Evolutionary conservation across 2,113 vertebrate genomes (phyloP).

Genomic region (Hipposideros armiger): DNA sequence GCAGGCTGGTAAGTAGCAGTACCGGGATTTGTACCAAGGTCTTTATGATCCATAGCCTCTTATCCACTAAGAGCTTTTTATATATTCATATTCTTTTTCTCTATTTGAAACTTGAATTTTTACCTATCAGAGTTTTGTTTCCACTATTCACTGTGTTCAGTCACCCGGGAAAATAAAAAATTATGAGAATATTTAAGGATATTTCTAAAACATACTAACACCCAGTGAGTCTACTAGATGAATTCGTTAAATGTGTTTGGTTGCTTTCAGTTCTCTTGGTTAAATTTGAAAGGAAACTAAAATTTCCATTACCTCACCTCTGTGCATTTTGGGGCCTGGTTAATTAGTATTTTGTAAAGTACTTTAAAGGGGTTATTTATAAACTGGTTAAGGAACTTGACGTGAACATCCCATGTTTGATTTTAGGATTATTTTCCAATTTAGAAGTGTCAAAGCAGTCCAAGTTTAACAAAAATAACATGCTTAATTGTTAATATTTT

Average conservation of each 20-base stretch:
- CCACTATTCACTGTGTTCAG: conserved; percentile 18
- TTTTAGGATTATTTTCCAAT: conserved; percentile 67
- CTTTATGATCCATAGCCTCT: neutral
- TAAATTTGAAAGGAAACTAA: conserved; percentile 59
- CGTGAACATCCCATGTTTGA: conserved; percentile 55
- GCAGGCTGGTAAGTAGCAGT: neutral
- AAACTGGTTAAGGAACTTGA: conserved; percentile 31
- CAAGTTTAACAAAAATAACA: conserved; percentile 59
- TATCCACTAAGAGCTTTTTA: neutral
- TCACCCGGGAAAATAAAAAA: neutral
- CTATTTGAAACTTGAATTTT: conserved; percentile 57
- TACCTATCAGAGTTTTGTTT: neutral
- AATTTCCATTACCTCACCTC: conserved; percentile 69
- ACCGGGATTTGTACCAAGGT: neutral
- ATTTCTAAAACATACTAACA: conserved; percentile 31
- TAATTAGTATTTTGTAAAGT: conserved; percentile 71
- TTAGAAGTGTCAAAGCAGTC: conserved; percentile 6
- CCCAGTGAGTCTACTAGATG: neutral
- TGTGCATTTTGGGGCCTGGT: conserved; percentile 53
- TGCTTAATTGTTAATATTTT: conserved; percentile 67
- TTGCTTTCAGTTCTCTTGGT: conserved; percentile 56
- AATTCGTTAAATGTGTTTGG: neutral
- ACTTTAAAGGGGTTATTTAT: conserved; percentile 54
- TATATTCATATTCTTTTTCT: conserved; percentile 48
- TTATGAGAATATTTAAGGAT: neutral